Conservation (phyloP, 1,140 invertebrate species). For the Brachionus koreanus region DNA sequence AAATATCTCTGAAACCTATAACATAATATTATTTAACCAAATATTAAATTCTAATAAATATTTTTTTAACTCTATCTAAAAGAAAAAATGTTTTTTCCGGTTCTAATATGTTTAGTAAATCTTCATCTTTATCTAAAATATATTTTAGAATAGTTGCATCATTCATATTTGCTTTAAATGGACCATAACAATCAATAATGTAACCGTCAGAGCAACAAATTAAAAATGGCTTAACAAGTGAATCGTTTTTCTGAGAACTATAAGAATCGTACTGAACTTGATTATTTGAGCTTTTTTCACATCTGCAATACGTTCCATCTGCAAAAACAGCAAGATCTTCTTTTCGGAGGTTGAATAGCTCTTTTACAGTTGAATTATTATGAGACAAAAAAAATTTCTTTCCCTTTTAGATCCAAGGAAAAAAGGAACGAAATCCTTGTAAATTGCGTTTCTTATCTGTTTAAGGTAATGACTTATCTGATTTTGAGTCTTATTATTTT, state of each 20-base stretch:
- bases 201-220: constrained; percentile 7
- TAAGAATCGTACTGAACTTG: neutral
- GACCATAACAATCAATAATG: neutral
- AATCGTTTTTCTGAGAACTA: constrained; percentile 8
- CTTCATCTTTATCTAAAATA: neutral
- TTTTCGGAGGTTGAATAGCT: neutral
- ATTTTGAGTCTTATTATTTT: neutral
- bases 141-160: constrained; percentile 8
- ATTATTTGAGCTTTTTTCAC: constrained; percentile 7
- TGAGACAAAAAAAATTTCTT: constrained; percentile 21
- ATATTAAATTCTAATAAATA: too few species aligned
- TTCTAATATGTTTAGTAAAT: neutral
- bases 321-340: neutral
- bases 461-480: neutral
- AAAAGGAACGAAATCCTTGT: neutral
- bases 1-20: neutral
- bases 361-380: neutral
- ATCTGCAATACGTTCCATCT: constrained; percentile 20
- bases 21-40: too few species aligned
- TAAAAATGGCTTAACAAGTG: neutral
- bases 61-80: too few species aligned
- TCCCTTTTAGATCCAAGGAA: neutral
- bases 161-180: constrained; percentile 14
- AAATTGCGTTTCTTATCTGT: neutral
- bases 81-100: neutral